phyloP scores from a whole-genome alignment of 2,888 invertebrate species.

The Cephus spinipes region DNA sequence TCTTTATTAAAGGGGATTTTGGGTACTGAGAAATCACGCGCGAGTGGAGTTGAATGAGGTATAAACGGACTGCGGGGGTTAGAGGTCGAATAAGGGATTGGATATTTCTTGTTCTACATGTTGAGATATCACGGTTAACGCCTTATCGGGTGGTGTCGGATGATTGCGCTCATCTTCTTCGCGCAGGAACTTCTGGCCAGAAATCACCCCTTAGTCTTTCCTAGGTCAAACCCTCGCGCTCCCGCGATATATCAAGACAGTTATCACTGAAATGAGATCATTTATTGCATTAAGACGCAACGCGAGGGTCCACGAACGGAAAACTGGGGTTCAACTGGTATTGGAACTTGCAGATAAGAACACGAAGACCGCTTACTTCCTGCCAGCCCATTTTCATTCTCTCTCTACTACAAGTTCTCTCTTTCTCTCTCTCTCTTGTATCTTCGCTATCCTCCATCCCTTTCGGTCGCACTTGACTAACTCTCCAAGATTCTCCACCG shows the following conservation, averaged over 20 bases:
- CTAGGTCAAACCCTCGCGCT: conserved; percentile 22
- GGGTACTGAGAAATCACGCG: neutral
- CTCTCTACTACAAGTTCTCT: conserved; percentile 12
- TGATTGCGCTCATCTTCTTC: conserved; percentile 18
- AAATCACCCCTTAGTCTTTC: conserved; percentile 12
- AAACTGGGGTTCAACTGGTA: conserved; percentile 46
- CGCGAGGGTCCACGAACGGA: conserved; percentile 38
- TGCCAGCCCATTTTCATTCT: conserved; percentile 14
- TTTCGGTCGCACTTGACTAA: conserved; percentile 16
- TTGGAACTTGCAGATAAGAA: conserved; percentile 58
- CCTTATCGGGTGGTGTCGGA: conserved; percentile 33
- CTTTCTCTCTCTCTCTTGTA: conserved; percentile 11
- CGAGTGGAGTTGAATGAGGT: neutral
- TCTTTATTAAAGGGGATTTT: neutral
- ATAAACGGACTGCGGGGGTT: neutral
- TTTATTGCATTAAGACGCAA: conserved; percentile 55
- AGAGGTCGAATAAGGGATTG: neutral
- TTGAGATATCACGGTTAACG: neutral
- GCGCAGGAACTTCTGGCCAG: neutral
- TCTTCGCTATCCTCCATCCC: conserved; percentile 11
- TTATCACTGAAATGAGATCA: conserved; percentile 60
- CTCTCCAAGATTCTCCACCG: conserved; percentile 17
- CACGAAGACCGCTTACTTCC: conserved; percentile 32
- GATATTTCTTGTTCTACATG: conserved; percentile 1
- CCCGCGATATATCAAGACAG: conserved; percentile 57